A percentile compares a stretch with the other conserved stretches of the same genome.
phyloP scores from a whole-genome alignment of 1,140 invertebrate genomes.

The Nomia melanderi region DNA sequence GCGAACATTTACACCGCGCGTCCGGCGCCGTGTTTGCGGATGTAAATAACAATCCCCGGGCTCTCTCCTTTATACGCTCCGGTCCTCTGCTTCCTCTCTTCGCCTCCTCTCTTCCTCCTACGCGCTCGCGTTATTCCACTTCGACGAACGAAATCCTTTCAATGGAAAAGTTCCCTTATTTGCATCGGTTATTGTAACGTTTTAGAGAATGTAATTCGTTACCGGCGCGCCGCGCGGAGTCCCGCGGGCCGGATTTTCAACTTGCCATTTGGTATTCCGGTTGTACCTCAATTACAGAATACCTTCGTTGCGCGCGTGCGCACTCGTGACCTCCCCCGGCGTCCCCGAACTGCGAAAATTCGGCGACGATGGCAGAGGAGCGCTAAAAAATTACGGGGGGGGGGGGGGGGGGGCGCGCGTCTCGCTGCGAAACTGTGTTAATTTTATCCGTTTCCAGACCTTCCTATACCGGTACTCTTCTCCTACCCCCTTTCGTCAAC shows the following conservation, averaged over 20 bases:
- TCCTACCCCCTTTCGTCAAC: neutral
- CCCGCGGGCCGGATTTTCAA: constrained; percentile 4
- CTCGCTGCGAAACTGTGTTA: neutral
- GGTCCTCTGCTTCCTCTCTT: too few relatives aligned
- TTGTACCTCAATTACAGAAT: constrained; percentile 7
- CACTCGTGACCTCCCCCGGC: neutral
- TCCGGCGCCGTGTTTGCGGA: neutral
- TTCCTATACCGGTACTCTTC: neutral
- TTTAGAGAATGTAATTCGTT: constrained; percentile 26
- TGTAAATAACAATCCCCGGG: constrained; percentile 30
- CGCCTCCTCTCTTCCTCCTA: too few relatives aligned
- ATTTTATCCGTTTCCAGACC: neutral
- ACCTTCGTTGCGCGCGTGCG: neutral
- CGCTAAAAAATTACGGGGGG: neutral
- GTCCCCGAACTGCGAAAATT: neutral
- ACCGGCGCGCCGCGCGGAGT: neutral
- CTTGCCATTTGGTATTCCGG: constrained; percentile 18
- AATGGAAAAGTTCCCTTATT: constrained; percentile 25
- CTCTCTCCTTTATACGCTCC: neutral
- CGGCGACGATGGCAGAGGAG: neutral
- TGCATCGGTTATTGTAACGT: constrained; percentile 19
- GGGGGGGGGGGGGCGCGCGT: too few relatives aligned
- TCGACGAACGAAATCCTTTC: constrained; percentile 21
- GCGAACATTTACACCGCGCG: neutral
- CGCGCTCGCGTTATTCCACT: constrained; percentile 7